Evolutionary conservation across 2,797 vertebrate species (phyloP).

Genomic region (Tinamus major): DNA sequence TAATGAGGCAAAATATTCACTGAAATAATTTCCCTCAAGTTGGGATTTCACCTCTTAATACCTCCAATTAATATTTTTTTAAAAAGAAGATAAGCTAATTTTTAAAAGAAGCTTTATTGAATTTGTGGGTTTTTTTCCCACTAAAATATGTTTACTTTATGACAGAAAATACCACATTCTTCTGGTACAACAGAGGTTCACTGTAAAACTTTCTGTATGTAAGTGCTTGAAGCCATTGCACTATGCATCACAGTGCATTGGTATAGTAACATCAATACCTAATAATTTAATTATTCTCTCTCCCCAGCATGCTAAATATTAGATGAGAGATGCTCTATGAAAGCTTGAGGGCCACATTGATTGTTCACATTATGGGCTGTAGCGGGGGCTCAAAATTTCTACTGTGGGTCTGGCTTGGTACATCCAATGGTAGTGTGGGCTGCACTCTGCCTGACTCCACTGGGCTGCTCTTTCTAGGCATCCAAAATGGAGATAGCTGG

Average conservation of each 20-base stretch:
- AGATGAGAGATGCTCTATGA: not conserved
- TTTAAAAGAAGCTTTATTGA: not conserved
- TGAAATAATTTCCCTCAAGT: not conserved
- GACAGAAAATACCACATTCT: not conserved
- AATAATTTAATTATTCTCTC: not conserved
- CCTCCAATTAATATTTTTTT: not conserved
- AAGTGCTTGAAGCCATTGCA: not conserved
- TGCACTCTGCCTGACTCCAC: rapidly evolving
- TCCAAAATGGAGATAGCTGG: not conserved
- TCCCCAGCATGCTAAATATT: not conserved
- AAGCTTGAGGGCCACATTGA: not conserved
- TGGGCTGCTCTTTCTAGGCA: not conserved
- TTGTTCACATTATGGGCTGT: not conserved
- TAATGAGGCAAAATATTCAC: not conserved
- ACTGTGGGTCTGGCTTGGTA: not conserved
- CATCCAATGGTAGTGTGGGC: not conserved
- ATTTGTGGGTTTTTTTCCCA: not conserved
- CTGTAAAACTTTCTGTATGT: not conserved
- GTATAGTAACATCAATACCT: not conserved
- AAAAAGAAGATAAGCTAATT: not conserved
- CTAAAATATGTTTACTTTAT: not conserved
- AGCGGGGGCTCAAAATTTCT: not conserved
- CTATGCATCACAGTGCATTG: not conserved
- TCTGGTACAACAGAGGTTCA: not conserved
- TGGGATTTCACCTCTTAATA: not conserved